phyloP scores from a whole-genome alignment of 2,113 vertebrate genomes.

The Psammodynastes pulverulentus region DNA sequence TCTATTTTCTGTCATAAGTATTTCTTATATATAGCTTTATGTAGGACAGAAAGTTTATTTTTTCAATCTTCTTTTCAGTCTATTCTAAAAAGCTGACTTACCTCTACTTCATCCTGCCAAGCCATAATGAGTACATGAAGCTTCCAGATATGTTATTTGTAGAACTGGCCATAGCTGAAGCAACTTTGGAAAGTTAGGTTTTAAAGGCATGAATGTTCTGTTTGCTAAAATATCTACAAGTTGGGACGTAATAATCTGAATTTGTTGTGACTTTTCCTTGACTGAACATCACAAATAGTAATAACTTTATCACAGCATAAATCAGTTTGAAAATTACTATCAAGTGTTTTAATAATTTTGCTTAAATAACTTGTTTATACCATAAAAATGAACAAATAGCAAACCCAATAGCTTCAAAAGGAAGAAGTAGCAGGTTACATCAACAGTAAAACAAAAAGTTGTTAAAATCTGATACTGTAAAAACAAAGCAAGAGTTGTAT shows the following conservation, averaged over 20 bases:
- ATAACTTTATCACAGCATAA: background rate
- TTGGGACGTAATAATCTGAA: background rate
- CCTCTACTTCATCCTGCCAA: conserved; percentile 16
- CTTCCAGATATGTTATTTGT: background rate
- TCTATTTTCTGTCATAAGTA: conserved; percentile 6
- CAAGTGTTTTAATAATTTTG: background rate
- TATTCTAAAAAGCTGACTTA: conserved; percentile 16
- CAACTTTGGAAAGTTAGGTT: background rate
- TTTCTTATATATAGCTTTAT: conserved; percentile 6
- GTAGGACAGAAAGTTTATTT: background rate
- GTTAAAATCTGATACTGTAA: background rate
- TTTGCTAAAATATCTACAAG: background rate
- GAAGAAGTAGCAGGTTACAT: background rate
- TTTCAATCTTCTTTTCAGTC: background rate
- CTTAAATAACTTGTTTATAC: background rate
- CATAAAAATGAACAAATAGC: background rate
- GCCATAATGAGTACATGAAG: conserved; percentile 17
- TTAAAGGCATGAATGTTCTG: background rate
- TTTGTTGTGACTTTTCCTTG: background rate
- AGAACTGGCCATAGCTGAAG: conserved; percentile 1
- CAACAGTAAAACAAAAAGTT: background rate
- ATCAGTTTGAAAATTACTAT: background rate
- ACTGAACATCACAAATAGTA: background rate
- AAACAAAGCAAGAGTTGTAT: background rate
- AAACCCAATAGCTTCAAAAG: background rate